Percentiles rank a stretch among this genome's conserved stretches.
Conservation (phyloP, 1,140 invertebrate species). For the Euura saliciscinereae region DNA sequence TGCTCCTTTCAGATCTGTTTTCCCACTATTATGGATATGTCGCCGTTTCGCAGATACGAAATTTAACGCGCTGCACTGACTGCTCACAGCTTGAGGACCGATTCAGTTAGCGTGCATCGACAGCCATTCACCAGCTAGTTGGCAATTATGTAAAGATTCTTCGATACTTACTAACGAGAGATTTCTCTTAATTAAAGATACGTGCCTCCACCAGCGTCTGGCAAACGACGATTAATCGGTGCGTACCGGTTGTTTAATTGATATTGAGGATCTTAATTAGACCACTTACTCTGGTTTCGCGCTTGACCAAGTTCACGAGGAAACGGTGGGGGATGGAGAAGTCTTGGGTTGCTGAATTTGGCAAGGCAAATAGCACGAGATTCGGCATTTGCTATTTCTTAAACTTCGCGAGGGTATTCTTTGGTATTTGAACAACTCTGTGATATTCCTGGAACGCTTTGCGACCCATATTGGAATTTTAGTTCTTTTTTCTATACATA, state of each 20-base stretch:
- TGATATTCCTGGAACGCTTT: neutral
- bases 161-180: neutral
- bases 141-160: neutral
- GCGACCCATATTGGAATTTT: neutral
- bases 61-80: neutral
- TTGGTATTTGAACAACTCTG: neutral
- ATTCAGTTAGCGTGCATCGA: neutral
- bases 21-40: neutral
- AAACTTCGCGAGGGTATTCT: neutral
- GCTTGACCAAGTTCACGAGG: neutral
- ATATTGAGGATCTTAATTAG: neutral
- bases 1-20: neutral
- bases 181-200: neutral
- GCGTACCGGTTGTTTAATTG: neutral
- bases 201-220: neutral
- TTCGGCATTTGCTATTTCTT: neutral
- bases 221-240: neutral
- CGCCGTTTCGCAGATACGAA: neutral
- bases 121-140: neutral
- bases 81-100: neutral
- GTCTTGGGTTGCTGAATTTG: neutral
- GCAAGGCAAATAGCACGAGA: neutral
- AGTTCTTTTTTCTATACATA: neutral
- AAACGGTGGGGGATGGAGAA: neutral
- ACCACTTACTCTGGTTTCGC: neutral